Conservation (phyloP, 2,888 invertebrate species). For the Nymphalis polychloros region DNA sequence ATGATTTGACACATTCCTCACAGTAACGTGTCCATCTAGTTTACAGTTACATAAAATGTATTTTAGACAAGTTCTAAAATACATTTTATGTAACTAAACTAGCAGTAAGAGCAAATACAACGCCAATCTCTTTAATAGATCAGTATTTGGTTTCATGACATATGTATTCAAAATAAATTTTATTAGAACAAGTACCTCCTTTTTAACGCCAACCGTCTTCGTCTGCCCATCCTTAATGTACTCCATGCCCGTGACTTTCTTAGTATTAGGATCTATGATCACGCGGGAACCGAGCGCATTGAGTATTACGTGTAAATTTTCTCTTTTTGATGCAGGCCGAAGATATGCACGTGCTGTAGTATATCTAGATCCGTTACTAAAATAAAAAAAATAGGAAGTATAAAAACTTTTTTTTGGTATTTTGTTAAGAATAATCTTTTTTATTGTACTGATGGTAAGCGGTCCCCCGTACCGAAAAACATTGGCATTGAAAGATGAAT, state of each 20-base stretch:
- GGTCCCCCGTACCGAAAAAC: too few species aligned
- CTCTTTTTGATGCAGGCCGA: constrained; percentile 79
- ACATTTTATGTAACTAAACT: too few species aligned
- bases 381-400: constrained; percentile 18
- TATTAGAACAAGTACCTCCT: constrained; percentile 66
- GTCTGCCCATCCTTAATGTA: constrained; percentile 78
- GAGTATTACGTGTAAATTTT: constrained; percentile 83
- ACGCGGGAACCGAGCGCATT: constrained; percentile 84
- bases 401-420: background rate
- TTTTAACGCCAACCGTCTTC: constrained; percentile 71
- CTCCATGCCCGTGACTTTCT: constrained; percentile 82
- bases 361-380: constrained; percentile 82
- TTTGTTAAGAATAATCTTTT: background rate
- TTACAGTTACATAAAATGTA: too few species aligned
- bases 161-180: background rate
- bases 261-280: constrained; percentile 71
- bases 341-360: constrained; percentile 84
- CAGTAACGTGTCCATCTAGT: too few species aligned
- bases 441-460: too few species aligned
- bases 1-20: too few species aligned
- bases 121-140: too few species aligned
- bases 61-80: too few species aligned
- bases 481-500: too few species aligned
- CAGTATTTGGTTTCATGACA: background rate
- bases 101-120: too few species aligned